These are phyloP conservation scores for Argentina silus DNA, from an alignment of 2,797 vertebrate species.

Conservation along the genomic window DNA sequence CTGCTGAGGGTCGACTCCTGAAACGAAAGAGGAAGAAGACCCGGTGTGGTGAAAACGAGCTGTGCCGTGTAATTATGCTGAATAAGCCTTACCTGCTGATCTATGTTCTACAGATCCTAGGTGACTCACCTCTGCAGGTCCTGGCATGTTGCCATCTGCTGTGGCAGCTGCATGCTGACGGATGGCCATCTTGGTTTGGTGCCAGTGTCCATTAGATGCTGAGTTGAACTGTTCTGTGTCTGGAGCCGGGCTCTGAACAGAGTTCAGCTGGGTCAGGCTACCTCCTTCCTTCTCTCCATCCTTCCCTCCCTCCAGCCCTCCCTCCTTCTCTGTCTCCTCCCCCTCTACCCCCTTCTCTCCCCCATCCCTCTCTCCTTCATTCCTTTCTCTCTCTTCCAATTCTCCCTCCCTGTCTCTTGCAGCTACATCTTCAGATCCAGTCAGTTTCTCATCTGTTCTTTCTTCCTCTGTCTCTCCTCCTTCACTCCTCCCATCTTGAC, in stretches of 20 bases:
- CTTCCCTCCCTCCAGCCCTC: neutral
- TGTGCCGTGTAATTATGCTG: neutral
- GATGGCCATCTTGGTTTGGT: neutral
- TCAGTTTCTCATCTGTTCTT: neutral
- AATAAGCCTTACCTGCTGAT: neutral
- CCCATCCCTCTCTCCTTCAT: neutral
- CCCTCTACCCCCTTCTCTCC: slow-evolving; percentile 8
- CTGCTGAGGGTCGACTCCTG: slow-evolving; percentile 40
- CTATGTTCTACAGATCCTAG: neutral
- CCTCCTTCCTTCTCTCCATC: slow-evolving; percentile 8
- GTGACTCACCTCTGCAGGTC: slow-evolving; percentile 42
- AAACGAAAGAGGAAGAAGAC: neutral
- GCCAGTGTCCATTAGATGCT: slow-evolving; percentile 25
- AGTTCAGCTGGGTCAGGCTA: neutral
- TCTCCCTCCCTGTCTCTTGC: neutral
- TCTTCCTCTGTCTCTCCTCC: neutral
- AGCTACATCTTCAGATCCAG: neutral
- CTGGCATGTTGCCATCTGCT: neutral
- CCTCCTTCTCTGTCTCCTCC: neutral
- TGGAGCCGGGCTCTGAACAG: neutral
- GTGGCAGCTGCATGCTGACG: slow-evolving; percentile 12
- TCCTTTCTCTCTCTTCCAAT: neutral
- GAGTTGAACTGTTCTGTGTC: slow-evolving; percentile 3
- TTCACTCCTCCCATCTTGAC: neutral
- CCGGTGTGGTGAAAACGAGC: too few relatives aligned